These are phyloP conservation scores for Noctua comes DNA, from an alignment of 2,888 invertebrate species.

Conservation along the genomic window DNA sequence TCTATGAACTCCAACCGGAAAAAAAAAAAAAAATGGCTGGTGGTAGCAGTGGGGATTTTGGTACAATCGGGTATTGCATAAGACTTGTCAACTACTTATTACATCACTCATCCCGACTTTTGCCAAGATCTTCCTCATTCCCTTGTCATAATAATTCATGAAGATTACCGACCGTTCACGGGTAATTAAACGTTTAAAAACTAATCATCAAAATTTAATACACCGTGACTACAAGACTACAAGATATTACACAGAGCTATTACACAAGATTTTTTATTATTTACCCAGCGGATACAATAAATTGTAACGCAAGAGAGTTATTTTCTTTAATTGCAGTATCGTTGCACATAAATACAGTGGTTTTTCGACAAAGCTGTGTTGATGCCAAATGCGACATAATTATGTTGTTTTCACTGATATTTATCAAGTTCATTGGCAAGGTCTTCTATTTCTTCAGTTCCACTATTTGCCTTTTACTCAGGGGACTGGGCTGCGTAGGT, in stretches of 20 bases:
- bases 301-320: conserved; percentile 43
- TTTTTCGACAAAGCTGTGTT: neutral
- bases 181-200: conserved; percentile 52
- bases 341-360: conserved; percentile 27
- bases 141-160: conserved; percentile 10
- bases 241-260: conserved; percentile 16
- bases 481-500: neutral
- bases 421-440: conserved; percentile 15
- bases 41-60: neutral
- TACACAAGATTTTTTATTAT: neutral
- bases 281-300: conserved; percentile 39
- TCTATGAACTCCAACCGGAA: no score
- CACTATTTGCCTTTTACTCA: neutral
- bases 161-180: neutral
- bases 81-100: neutral
- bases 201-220: conserved; percentile 17
- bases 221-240: conserved; percentile 1
- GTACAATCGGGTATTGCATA: neutral
- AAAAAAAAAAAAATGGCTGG: no score
- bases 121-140: conserved; percentile 27
- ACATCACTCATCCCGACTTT: neutral
- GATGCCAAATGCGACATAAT: conserved; percentile 35
- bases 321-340: conserved; percentile 36
- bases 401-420: conserved; percentile 4
- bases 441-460: neutral